Base-by-base conservation (phyloP, 2,113 vertebrate species). In the Muscicapa adusta region DNA sequence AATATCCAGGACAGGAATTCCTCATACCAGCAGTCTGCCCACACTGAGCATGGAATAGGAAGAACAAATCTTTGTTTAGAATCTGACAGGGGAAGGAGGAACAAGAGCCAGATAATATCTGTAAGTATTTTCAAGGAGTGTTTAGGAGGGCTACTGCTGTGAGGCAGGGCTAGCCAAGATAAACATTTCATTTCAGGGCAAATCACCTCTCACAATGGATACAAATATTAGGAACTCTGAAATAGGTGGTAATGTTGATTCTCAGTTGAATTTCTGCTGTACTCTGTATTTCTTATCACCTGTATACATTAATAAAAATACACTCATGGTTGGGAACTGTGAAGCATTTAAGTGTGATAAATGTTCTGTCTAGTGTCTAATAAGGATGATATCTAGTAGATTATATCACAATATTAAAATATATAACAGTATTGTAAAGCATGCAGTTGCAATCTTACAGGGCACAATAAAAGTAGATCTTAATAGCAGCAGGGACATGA, bases 111-210 rank as follows among this genome's bases (percentile, higher is more conserved):
- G 94, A 94, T 93, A 73, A 53, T 77, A 93, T 93, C 78, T 91
- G 48, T 58, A 88, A 86, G 94, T 71, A 53, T 93, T 96, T 95
- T 93, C 76, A 73, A 91, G 87, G 62, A 76, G 62, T 0, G 0
- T 85, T 89, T 65, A 78, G 78, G 63, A 90, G 63, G 68, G 56
- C 57, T 18, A 29, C 88, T 84, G 90, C 93, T 94, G 94, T 71
- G 94, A 95, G 78, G 75, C 45, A 90, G 79, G 29, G 34, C 91
- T 86, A n/a, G 50, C 60, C 43, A 77, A 93, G 94, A 91, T 88
- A 96, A 96, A 94, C 83, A 93, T 93, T 94, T 93, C 78, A 90
- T 96, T 96, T 83, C 82, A 80, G 85, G 63, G 67, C 38, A 90
- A 82, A 95, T 91, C 94, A 77, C 75, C 60, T 95, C 71, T 93